Conservation (phyloP, 1,140 invertebrate genomes). For the Palaemon carinicauda region DNA sequence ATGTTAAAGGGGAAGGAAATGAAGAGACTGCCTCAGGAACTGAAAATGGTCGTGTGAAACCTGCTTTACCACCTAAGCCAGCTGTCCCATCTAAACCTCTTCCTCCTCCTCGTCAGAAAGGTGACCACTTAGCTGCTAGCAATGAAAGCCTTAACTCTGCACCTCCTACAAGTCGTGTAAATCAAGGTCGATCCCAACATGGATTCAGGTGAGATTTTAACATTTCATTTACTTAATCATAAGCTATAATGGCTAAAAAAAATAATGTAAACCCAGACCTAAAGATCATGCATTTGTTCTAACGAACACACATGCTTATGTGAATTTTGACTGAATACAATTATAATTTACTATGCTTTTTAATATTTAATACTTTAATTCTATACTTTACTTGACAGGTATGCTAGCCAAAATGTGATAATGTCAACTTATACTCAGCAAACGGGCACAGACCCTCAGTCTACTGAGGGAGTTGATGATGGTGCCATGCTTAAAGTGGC, state of each 20-base stretch:
- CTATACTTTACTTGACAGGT: slow-evolving; percentile 58
- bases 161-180: neutral
- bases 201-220: slow-evolving; percentile 28
- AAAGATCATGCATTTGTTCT: too few relatives aligned
- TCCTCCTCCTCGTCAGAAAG: slow-evolving; percentile 66
- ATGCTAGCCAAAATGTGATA: slow-evolving; percentile 65
- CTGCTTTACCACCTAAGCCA: slow-evolving; percentile 79
- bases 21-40: neutral
- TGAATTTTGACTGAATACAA: too few relatives aligned
- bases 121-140: slow-evolving; percentile 54
- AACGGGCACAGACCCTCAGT: slow-evolving; percentile 63
- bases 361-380: neutral
- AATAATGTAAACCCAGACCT: too few relatives aligned
- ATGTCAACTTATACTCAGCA: slow-evolving; percentile 64
- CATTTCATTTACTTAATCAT: neutral
- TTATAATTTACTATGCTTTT: too few relatives aligned
- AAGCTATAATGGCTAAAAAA: too few relatives aligned
- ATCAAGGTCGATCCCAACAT: slow-evolving; percentile 3
- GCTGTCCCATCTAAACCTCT: slow-evolving; percentile 66
- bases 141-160: slow-evolving; percentile 17
- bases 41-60: slow-evolving; percentile 66
- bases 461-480: slow-evolving; percentile 51
- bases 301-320: too few relatives aligned
- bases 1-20: neutral
- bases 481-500: slow-evolving; percentile 53